Percentiles rank a stretch among this genome's conserved stretches.
Evolutionary conservation across 2,888 invertebrate species (phyloP).

Genomic region (Eledona agricola): DNA sequence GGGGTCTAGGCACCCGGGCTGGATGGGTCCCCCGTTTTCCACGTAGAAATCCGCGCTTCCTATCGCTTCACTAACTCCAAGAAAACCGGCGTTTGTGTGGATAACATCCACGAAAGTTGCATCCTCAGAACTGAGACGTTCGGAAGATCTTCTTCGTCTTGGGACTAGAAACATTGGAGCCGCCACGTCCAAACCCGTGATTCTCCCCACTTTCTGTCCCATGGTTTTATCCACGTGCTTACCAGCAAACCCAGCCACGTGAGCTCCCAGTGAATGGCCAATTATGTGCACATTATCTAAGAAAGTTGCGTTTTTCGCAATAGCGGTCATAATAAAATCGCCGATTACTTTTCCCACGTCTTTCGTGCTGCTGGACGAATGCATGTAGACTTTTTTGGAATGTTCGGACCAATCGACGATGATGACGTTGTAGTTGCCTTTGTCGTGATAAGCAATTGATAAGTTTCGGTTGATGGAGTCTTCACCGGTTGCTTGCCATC

Average conservation of each 20-base stretch:
- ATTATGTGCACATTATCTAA: constrained; percentile 44
- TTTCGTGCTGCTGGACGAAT: constrained; percentile 41
- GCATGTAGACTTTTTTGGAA: constrained; percentile 42
- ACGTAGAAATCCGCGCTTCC: constrained; percentile 44
- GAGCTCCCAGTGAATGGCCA: constrained; percentile 48
- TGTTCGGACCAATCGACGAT: constrained; percentile 45
- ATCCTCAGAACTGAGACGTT: constrained; percentile 39
- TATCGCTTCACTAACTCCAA: constrained; percentile 40
- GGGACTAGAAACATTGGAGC: constrained; percentile 47
- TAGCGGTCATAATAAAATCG: constrained; percentile 39
- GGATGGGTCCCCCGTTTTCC: constrained; percentile 44
- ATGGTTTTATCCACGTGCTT: constrained; percentile 37
- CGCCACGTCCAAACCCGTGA: constrained; percentile 48
- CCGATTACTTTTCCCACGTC: constrained; percentile 43
- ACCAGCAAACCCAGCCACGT: constrained; percentile 45
- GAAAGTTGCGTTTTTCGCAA: constrained; percentile 34
- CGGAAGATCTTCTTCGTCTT: neutral
- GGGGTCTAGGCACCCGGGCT: constrained; percentile 40
- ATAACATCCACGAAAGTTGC: constrained; percentile 45
- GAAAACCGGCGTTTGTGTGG: constrained; percentile 47
- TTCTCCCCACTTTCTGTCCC: constrained; percentile 42
- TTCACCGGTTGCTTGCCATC: constrained; percentile 43
- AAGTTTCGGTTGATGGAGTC: constrained; percentile 40
- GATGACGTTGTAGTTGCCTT: constrained; percentile 42
- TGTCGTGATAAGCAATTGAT: constrained; percentile 40